These are phyloP conservation scores for Augochlora pura DNA, from an alignment of 1,140 invertebrate species.

Conservation along the genomic window DNA sequence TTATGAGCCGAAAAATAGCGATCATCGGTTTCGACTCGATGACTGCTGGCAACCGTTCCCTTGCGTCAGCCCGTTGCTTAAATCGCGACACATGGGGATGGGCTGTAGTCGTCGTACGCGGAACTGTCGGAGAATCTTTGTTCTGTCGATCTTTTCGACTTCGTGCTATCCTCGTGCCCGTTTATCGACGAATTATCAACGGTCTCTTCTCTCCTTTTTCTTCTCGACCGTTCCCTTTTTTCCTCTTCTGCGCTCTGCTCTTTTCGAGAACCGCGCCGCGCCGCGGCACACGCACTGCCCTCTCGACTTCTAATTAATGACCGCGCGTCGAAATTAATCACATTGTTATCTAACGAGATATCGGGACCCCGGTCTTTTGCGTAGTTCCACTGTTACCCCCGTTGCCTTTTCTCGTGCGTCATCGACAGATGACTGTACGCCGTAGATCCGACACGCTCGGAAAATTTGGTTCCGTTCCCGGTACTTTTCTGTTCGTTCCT, in stretches of 20 bases:
- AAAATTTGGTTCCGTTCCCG: slow-evolving; percentile 3
- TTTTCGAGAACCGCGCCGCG: background rate
- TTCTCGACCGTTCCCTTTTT: too few relatives aligned
- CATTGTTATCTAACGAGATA: slow-evolving; percentile 43
- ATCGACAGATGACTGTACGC: background rate
- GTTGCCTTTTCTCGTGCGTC: slow-evolving; percentile 23
- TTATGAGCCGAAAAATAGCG: background rate
- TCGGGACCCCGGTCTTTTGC: background rate
- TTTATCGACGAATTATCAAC: slow-evolving; percentile 39
- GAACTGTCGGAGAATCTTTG: slow-evolving; percentile 20
- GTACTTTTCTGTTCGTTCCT: background rate
- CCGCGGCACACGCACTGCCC: slow-evolving; percentile 16
- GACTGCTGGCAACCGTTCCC: background rate
- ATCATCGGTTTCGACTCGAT: background rate
- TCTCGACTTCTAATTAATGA: slow-evolving; percentile 25
- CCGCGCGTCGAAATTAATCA: slow-evolving; percentile 45
- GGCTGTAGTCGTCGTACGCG: background rate
- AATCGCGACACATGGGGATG: background rate
- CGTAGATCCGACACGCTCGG: background rate
- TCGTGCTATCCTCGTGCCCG: slow-evolving; percentile 12
- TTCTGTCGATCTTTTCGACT: slow-evolving; percentile 1
- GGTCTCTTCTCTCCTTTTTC: too few relatives aligned
- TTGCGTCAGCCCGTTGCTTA: slow-evolving; percentile 25
- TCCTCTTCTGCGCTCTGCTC: too few relatives aligned
- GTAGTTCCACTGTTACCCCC: slow-evolving; percentile 26